Base-by-base conservation (phyloP, 2,888 invertebrate species). In the Trichacis sp. region DNA sequence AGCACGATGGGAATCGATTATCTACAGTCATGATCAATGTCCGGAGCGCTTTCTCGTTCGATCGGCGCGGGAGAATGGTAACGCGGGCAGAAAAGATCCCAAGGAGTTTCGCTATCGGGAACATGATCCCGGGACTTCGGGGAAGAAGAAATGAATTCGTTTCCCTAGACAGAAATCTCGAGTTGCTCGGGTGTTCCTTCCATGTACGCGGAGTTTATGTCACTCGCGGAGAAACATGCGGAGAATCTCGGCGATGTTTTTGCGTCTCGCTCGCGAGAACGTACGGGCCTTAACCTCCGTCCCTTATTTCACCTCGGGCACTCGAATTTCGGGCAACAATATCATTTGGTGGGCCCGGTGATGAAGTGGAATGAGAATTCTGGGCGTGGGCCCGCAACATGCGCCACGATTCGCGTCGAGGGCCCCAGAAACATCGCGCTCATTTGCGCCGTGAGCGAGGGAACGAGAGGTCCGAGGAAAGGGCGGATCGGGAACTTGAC, bases 301-400 rank as follows among this genome's bases (percentile, higher is more conserved):
- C 36, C 49, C 54, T 48, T 48, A 45, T 40, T 46, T 40, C 24
- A 48, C 50, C 56, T 49, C 17, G 42, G 30, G 58, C 46, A 38
- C 54, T 43, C 33, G 54, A 51, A 59, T 69, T 69, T 69, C 46
- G 20, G 62, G 59, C 72, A 74, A 75, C 75, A 76, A 77, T 75
- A 73, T 74, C 74, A 73, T 71, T 73, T 69, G 74, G 68, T 43
- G n/a, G 45, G 49, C 59, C 51, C 70, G 72, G 72, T 78, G 77
- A 80, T 80, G 74, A 75, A 78, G 76, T 72, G 72, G 77, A 75
- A 75, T 72, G 74, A 57, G 75, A 73, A 77, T 78, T 73, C 73
- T 64, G 74, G 76, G 77, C 80, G 80, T 80, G 80, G 80, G 77
- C 71, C 63, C 66, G 69, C 71, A 65, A 80, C 78, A 80, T 76